phyloP scores from a whole-genome alignment of 1,140 invertebrate genomes.

The Hirudo medicinalis region DNA sequence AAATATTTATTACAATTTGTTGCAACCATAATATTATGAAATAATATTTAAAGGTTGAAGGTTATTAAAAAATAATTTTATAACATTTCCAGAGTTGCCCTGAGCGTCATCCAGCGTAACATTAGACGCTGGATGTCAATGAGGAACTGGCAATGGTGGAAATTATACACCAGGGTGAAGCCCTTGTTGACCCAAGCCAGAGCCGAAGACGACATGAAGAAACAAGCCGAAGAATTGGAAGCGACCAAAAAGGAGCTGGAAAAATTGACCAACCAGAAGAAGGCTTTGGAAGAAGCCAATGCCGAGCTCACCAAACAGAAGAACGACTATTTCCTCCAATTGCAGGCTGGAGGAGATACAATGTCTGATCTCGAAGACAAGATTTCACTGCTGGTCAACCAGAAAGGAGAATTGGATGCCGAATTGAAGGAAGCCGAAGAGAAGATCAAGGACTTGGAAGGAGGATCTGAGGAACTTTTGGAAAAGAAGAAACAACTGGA shows the following conservation, averaged over 20 bases:
- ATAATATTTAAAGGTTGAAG: background rate
- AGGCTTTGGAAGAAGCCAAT: constrained; percentile 86
- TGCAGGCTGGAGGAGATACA: constrained; percentile 78
- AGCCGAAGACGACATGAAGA: constrained; percentile 95
- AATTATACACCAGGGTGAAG: constrained; percentile 84
- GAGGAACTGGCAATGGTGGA: constrained; percentile 99
- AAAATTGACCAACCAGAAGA: constrained; percentile 84
- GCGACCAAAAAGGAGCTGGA: constrained; percentile 85
- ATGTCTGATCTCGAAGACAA: constrained; percentile 36
- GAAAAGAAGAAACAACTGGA: constrained; percentile 91
- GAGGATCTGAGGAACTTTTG: constrained; percentile 81
- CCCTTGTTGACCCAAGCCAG: constrained; percentile 93
- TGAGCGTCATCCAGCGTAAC: constrained; percentile 95
- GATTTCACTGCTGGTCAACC: constrained; percentile 7
- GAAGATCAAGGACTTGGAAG: constrained; percentile 81
- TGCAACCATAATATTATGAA: constrained; percentile 1
- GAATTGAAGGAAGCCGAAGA: constrained; percentile 94
- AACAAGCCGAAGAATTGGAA: constrained; percentile 85
- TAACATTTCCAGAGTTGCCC: constrained; percentile 54
- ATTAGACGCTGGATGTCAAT: constrained; percentile 93
- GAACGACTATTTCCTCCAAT: constrained; percentile 66
- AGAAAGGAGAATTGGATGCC: constrained; percentile 62
- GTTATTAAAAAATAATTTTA: background rate
- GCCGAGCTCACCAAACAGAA: constrained; percentile 73
- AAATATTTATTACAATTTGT: background rate